Evolutionary conservation across 1,140 invertebrate genomes (phyloP), one percentile per base, ranked within the genome.

Genomic region (Scaptodrosophila lebanonensis): DNA sequence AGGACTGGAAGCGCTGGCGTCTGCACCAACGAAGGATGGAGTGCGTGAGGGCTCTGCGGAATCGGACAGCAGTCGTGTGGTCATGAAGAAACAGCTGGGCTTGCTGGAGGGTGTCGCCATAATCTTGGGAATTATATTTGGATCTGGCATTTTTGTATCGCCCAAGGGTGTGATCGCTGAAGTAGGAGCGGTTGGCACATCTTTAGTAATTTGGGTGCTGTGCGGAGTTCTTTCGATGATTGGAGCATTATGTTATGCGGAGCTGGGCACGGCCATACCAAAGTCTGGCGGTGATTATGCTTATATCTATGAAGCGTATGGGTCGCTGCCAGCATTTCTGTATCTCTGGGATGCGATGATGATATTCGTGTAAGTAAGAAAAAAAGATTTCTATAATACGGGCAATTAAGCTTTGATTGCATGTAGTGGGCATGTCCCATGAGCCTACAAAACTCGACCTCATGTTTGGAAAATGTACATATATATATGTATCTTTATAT

Each of bases 131-230:
- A 95, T 95, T 20, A 96, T 97, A 66, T 93, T 96, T 71, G 95
- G 95, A 1, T 95, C 94, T 42, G 95, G 95, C 87, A 99, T 99
- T 75, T 99, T 99, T 87, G 94, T 99, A 32, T 97, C 97, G 0
- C 98, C 98, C 0, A 97, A 95, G 88, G 98, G 97, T 63, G 96
- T 99, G 3, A 90, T 99, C 4, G 85, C 91, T 60, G 92, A 97
- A 88, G 93, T 95, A 1, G 94, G 95, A 2, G 97, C 96, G 30
- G 92, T 96, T 9, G 95, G 95, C 40, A 89, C 95, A 15, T 94
- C 96, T 0, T 87, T 99, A 2, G 85, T 95, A n/a, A 91, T 99
- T 22, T 99, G 97, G 97, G 88, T 93, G 0, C 73, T 93, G 0
- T 98, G 95, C 82, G 97, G 97, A 5, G 68, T 95, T 2, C 86